Conservation (phyloP, 2,113 vertebrate genomes). For the Menura novaehollandiae region DNA sequence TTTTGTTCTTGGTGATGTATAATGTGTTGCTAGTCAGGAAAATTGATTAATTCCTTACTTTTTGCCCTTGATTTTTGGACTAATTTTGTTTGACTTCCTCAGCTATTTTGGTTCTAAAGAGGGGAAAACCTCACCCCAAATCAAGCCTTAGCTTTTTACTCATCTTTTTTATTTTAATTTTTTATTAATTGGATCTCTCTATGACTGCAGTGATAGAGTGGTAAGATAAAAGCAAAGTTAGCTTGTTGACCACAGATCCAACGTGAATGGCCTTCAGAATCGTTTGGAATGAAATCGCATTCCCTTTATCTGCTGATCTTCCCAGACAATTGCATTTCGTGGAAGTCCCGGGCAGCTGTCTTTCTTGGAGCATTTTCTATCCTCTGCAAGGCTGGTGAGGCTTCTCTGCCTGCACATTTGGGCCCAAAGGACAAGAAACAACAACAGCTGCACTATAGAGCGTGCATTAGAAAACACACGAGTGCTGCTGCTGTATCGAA, state of each 20-base stretch:
- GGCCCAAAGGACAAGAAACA: not conserved
- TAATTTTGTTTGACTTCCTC: constrained; percentile 5
- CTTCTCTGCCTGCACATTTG: not conserved
- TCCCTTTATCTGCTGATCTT: not conserved
- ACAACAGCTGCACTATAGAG: not conserved
- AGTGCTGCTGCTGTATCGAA: not conserved
- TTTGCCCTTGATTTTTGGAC: not conserved
- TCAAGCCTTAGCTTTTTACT: not conserved
- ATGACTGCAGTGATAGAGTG: not conserved
- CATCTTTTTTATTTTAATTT: not conserved
- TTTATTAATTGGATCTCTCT: not conserved
- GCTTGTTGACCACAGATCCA: not conserved
- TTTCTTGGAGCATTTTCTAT: not conserved
- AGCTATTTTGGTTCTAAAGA: not conserved
- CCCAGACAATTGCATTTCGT: not conserved
- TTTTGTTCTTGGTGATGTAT: not conserved
- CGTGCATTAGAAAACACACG: not conserved
- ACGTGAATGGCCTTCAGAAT: not conserved
- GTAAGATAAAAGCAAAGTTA: not conserved
- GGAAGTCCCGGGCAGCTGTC: not conserved
- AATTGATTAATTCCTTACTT: constrained; percentile 8
- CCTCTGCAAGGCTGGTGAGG: not conserved
- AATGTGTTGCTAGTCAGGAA: not conserved
- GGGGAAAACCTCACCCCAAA: not conserved
- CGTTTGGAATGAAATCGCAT: not conserved